Evolutionary conservation across 1,140 invertebrate genomes (phyloP).

Genomic region (Mylabris phalerata): DNA sequence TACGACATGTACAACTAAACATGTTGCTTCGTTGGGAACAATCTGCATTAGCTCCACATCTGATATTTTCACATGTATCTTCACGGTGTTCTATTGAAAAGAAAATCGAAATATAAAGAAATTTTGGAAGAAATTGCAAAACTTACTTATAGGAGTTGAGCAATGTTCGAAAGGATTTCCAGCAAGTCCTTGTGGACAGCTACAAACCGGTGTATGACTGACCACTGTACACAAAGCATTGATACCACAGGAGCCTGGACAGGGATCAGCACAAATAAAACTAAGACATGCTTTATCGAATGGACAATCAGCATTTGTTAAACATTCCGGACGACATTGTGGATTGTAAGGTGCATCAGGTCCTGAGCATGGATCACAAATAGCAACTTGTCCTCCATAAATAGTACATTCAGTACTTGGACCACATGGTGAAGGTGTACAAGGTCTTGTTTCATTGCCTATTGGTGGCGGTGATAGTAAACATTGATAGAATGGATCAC

Average conservation of each 20-base stretch:
- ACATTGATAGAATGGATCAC: conserved; percentile 75
- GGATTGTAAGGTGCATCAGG: conserved; percentile 60
- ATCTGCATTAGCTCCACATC: conserved; percentile 69
- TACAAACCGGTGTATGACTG: conserved; percentile 70
- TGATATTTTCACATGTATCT: conserved; percentile 56
- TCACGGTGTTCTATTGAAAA: conserved; percentile 40
- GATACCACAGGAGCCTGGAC: conserved; percentile 72
- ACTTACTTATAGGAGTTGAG: conserved; percentile 46
- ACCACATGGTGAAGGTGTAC: conserved; percentile 69
- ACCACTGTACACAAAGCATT: conserved; percentile 71
- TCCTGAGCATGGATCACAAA: conserved; percentile 70
- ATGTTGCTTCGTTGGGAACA: conserved; percentile 54
- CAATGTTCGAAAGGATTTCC: conserved; percentile 82
- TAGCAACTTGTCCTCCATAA: conserved; percentile 62
- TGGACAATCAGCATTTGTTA: conserved; percentile 69
- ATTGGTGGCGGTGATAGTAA: conserved; percentile 46
- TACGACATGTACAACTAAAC: conserved; percentile 57
- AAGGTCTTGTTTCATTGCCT: conserved; percentile 59
- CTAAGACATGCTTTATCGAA: conserved; percentile 70
- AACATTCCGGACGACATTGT: conserved; percentile 68
- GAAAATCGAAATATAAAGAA: conserved; percentile 4
- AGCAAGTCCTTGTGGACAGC: conserved; percentile 60
- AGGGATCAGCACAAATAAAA: conserved; percentile 71
- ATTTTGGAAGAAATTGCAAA: background rate
- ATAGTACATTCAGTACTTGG: conserved; percentile 58